These are phyloP conservation scores for Halcyon malimbica DNA, from an alignment of 2,113 vertebrate genomes.

Conservation along the genomic window DNA sequence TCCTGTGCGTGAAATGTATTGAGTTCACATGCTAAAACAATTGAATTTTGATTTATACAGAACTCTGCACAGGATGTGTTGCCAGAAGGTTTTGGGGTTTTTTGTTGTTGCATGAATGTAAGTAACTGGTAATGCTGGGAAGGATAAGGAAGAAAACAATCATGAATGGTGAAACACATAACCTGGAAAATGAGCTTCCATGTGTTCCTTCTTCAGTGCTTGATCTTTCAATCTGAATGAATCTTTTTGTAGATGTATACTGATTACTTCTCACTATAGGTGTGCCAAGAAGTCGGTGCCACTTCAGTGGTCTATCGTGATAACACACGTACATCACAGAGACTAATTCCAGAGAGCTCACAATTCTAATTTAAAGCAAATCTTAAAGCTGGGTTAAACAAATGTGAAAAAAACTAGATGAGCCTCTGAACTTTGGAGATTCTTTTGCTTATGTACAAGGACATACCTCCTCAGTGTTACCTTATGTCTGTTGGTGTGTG, in stretches of 20 bases:
- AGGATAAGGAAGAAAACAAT: neutral
- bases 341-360: neutral
- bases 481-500: neutral
- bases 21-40: constrained; percentile 19
- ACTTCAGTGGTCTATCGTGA: neutral
- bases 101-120: neutral
- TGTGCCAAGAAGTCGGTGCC: neutral
- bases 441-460: neutral
- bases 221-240: neutral
- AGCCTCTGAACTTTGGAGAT: neutral
- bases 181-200: neutral
- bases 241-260: neutral
- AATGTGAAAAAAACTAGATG: neutral
- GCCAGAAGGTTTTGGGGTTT: neutral
- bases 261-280: neutral
- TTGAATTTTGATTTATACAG: constrained; percentile 22
- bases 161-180: neutral
- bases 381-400: neutral
- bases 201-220: neutral
- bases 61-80: neutral
- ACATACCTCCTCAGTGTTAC: neutral
- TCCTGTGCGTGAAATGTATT: neutral
- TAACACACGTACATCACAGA: neutral
- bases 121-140: neutral
- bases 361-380: neutral